phyloP scores from a whole-genome alignment of 2,888 invertebrate species.

The Drosophila mimica region DNA sequence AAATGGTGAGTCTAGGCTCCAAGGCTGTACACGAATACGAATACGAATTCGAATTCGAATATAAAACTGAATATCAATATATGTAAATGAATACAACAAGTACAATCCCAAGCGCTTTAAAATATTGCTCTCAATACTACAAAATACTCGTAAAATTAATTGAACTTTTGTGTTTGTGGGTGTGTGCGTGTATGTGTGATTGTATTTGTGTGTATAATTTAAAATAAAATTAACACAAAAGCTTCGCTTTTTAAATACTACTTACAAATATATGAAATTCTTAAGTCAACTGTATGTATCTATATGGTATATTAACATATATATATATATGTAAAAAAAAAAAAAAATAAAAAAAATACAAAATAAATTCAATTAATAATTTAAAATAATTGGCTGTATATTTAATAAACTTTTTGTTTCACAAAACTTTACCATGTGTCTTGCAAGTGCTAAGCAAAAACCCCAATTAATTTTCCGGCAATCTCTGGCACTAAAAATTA shows the following conservation, averaged over 20 bases:
- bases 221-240: slow-evolving; percentile 34
- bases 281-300: slow-evolving; percentile 31
- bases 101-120: slow-evolving; percentile 53
- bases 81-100: slow-evolving; percentile 27
- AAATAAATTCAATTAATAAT: neutral
- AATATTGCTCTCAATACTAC: slow-evolving; percentile 35
- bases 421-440: slow-evolving; percentile 8
- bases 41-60: slow-evolving; percentile 35
- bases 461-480: slow-evolving; percentile 12
- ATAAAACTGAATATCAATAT: slow-evolving; percentile 22
- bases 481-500: slow-evolving; percentile 18
- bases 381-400: slow-evolving; percentile 28
- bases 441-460: slow-evolving; percentile 14
- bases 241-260: slow-evolving; percentile 41
- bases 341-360: slow-evolving; percentile 17
- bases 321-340: slow-evolving; percentile 41
- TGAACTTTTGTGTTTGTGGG: slow-evolving; percentile 20
- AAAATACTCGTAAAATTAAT: slow-evolving; percentile 23
- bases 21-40: slow-evolving; percentile 15
- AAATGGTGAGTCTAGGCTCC: slow-evolving; percentile 94
- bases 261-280: slow-evolving; percentile 25
- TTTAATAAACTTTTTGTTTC: neutral
- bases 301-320: slow-evolving; percentile 33
- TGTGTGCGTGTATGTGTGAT: slow-evolving; percentile 10
- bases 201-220: slow-evolving; percentile 26